These are phyloP conservation scores for Indicator indicator DNA, from an alignment of 2,113 vertebrate genomes.

Conservation along the genomic window DNA sequence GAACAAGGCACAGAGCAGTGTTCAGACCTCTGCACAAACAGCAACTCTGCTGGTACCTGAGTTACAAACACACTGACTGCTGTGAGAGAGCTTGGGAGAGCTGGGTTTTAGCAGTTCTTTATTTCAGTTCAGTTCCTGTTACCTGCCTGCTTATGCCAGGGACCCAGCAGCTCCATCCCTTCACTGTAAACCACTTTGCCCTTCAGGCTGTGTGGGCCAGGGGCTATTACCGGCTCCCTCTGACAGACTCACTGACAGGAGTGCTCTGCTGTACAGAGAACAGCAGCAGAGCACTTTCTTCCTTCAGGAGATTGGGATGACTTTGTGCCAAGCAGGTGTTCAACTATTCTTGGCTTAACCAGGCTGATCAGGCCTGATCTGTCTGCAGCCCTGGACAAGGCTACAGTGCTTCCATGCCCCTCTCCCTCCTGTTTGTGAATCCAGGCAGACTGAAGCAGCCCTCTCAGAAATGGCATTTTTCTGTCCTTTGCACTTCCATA, in stretches of 20 bases:
- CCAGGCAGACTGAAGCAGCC: constrained; percentile 48
- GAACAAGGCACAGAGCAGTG: background rate
- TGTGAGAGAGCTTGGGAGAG: background rate
- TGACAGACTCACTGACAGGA: background rate
- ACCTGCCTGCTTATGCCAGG: background rate
- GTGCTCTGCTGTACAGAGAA: background rate
- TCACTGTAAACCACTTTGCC: background rate
- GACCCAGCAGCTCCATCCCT: background rate
- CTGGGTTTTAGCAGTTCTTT: background rate
- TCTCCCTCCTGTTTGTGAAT: constrained; percentile 54
- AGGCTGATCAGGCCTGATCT: constrained; percentile 61
- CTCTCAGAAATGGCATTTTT: constrained; percentile 65
- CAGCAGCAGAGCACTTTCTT: background rate
- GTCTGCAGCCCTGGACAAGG: constrained; percentile 15
- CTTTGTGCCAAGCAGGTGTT: background rate
- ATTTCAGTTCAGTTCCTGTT: background rate
- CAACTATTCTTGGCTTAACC: background rate
- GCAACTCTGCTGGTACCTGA: background rate
- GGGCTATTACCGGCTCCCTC: background rate
- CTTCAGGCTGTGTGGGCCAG: background rate
- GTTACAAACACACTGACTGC: background rate
- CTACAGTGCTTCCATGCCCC: constrained; percentile 48
- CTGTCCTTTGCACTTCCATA: constrained; percentile 54
- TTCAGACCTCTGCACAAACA: background rate
- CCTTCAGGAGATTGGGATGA: background rate